Evolutionary conservation across 64 coral and sea anemone species (phyloP).

Genomic region (Actinia equina): DNA sequence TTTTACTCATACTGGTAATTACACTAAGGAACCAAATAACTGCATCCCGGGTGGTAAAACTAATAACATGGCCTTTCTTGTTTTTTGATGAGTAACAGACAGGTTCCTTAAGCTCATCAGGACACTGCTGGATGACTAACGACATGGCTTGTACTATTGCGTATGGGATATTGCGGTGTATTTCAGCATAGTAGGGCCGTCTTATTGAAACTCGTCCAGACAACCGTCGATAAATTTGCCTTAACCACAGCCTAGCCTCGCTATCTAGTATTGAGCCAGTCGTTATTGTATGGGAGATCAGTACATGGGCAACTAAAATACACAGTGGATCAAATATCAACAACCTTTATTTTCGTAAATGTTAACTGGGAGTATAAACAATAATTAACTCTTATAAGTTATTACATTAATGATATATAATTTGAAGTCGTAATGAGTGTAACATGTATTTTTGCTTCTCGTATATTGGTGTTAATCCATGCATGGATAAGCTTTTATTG

Average conservation of each 20-base stretch:
- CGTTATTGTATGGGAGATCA: neutral
- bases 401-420: neutral
- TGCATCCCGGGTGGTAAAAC: neutral
- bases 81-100: neutral
- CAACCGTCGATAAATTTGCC: neutral
- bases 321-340: neutral
- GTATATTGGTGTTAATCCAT: too few species aligned
- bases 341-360: neutral
- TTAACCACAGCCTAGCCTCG: neutral
- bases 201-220: neutral
- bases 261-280: neutral
- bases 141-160: neutral
- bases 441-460: too few species aligned
- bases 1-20: neutral
- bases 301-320: neutral
- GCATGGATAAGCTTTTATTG: too few species aligned
- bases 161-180: neutral
- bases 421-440: too few species aligned
- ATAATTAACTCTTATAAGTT: neutral
- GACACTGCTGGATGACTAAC: neutral
- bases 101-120: neutral
- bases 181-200: neutral
- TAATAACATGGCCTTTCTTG: neutral
- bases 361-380: neutral
- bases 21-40: neutral